These are phyloP conservation scores for Oscheius myriophilus DNA, from an alignment of 2,888 invertebrate species.

Conservation along the genomic window DNA sequence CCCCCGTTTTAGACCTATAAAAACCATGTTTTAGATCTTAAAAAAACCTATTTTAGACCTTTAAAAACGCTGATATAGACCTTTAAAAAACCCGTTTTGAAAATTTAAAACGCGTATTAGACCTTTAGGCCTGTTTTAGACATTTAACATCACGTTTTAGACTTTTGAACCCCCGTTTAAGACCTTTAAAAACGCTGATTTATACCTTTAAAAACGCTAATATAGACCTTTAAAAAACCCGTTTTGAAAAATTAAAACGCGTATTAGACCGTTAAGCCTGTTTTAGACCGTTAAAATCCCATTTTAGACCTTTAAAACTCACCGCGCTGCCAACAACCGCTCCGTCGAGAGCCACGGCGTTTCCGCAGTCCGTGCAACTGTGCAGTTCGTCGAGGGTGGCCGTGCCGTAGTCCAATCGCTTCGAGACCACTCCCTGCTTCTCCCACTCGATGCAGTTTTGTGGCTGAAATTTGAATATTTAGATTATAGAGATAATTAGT, in stretches of 20 bases:
- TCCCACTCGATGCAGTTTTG: slow-evolving; percentile 7
- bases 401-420: background rate
- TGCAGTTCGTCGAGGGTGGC: slow-evolving; percentile 4
- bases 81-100: background rate
- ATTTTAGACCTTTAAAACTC: too few species aligned
- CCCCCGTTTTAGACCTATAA: background rate
- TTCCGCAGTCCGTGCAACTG: slow-evolving; percentile 24
- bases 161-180: too few species aligned
- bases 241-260: too few species aligned
- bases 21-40: background rate
- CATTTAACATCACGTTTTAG: too few species aligned
- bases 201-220: background rate
- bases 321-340: background rate
- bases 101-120: too few species aligned
- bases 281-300: background rate
- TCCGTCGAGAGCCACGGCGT: slow-evolving; percentile 4
- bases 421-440: background rate
- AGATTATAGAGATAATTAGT: background rate
- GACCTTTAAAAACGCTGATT: background rate
- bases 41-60: background rate
- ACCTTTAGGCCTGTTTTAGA: too few species aligned
- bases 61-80: background rate
- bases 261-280: too few species aligned
- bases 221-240: background rate
- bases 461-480: background rate